Evolutionary conservation across 2,888 invertebrate genomes (phyloP), one percentile per base, ranked within the genome.

Genomic region (Synergus umbraculus): DNA sequence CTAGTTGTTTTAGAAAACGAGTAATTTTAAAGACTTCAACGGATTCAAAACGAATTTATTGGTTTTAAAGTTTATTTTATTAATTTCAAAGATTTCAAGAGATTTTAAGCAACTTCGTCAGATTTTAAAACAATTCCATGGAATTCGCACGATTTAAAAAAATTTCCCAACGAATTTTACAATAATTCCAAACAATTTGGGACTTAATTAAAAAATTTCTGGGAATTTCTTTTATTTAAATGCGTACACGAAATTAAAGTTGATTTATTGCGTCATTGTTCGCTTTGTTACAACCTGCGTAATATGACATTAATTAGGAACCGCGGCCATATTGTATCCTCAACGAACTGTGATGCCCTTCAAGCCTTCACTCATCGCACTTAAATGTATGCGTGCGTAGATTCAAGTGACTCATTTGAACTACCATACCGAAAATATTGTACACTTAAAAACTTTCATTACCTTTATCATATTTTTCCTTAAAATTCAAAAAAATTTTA

Each of bases 261-360:
- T 10, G 10, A 18, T 4, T 0, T 60, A 4, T 60, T 60, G 22
- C 22, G 22, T 9, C 9, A 60, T 10, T 60, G 60, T 60, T 60
- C 22, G 18, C 22, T 22, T 60, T 60, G 22, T 60, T 60, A 60
- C 60, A 60, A 60, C 22, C 60, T 60, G 60, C 49, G 44, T 69
- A 49, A 69, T 69, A 18, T 67, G 67, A 67, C n/a, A 44, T 44
- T 67, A 67, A 67, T 67, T 43, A 67, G 44, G 44, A 67, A 67
- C 44, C 22, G 43, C 67, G 67, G 44, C 67, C 67, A 67, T 44
- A 67, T 67, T 46, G 67, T 44, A 67, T 67, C 67, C 22, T 67
- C 67, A 67, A 67, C 67, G 67, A 67, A 67, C 67, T 22, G 44
- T 44, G 44, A 58, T 65, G 78, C 41, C 64, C 67, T 37, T 67